Percentiles rank a stretch among this genome's conserved stretches.
These are phyloP conservation scores for Mus pahari DNA, from an alignment of 2,113 vertebrate genomes.

Conservation along the genomic window DNA sequence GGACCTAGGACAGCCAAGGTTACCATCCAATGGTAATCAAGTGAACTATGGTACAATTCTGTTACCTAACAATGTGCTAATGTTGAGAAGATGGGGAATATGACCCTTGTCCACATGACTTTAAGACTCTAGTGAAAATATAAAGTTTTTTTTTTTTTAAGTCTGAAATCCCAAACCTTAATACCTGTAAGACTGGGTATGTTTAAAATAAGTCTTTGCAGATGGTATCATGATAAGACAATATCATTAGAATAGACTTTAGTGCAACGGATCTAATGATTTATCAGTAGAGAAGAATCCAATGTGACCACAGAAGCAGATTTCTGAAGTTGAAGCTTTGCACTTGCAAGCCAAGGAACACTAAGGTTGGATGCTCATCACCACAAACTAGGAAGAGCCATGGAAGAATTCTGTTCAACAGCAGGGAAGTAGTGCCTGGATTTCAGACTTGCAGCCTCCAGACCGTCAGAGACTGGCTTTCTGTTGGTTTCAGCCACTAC, in stretches of 20 bases:
- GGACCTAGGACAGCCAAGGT: neutral
- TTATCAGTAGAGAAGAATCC: neutral
- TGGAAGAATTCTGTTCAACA: neutral
- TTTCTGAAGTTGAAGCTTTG: neutral
- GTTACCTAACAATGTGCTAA: neutral
- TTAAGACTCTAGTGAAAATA: neutral
- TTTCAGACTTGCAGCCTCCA: neutral
- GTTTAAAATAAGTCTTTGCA: constrained; percentile 30
- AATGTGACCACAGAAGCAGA: neutral
- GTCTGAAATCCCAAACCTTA: neutral
- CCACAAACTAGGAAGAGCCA: neutral
- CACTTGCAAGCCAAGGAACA: neutral
- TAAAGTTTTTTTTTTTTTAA: neutral
- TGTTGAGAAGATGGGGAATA: neutral
- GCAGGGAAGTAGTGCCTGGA: neutral
- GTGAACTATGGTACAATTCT: neutral
- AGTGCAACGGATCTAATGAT: neutral
- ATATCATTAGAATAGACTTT: neutral
- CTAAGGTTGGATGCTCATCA: neutral
- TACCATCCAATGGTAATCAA: neutral
- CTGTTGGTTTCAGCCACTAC: neutral
- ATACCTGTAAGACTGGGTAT: neutral
- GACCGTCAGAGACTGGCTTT: neutral
- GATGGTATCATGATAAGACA: neutral
- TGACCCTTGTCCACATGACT: neutral